Conservation (phyloP, 1,140 invertebrate species). For the Papilio glaucus region DNA sequence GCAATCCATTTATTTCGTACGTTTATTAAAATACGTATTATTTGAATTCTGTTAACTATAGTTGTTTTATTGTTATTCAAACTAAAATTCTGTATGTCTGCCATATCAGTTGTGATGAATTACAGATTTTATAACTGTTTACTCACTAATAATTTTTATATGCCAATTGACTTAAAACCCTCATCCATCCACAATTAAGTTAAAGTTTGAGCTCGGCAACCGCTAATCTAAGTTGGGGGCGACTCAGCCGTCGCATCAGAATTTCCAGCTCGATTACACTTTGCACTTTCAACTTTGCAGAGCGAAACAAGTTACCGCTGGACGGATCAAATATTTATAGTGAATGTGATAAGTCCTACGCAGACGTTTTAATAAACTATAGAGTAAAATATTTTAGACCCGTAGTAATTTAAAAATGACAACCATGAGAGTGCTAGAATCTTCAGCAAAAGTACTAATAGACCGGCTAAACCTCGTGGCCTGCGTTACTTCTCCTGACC, state of each 20-base stretch:
- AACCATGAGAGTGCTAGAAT: too few relatives aligned
- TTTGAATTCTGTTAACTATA: too few relatives aligned
- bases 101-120: not conserved
- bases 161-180: not conserved
- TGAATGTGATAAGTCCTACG: constrained; percentile 3
- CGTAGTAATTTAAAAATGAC: not conserved
- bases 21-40: too few relatives aligned
- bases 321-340: constrained; percentile 9
- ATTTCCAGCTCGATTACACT: constrained; percentile 4
- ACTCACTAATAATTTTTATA: not conserved
- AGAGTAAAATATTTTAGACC: not conserved
- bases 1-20: too few relatives aligned
- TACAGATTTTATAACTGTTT: not conserved
- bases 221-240: constrained; percentile 9
- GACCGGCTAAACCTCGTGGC: too few relatives aligned
- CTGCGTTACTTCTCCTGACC: too few relatives aligned
- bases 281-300: constrained; percentile 15
- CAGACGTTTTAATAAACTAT: not conserved
- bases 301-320: not conserved
- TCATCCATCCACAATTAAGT: not conserved
- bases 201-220: not conserved
- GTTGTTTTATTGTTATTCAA: too few relatives aligned
- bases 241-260: not conserved
- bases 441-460: too few relatives aligned
- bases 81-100: too few relatives aligned